Conservation (phyloP, 37 sponge, comb jelly and placozoan genomes). For the Oscarella lobularis region DNA sequence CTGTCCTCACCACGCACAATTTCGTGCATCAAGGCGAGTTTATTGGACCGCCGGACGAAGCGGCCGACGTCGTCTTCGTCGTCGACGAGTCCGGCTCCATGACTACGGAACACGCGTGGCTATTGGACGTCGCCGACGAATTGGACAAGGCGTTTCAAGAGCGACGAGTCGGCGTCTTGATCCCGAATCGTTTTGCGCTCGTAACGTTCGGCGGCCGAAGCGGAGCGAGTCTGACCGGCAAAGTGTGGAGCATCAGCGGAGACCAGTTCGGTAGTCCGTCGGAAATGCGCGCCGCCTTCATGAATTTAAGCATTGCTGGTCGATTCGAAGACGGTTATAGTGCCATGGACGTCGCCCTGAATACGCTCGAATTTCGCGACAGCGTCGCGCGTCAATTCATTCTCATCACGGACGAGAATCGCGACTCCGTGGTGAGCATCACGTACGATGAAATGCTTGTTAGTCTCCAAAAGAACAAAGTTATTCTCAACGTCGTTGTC, state of each 20-base stretch:
- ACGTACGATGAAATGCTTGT: slow-evolving; percentile 1
- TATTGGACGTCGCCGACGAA: slow-evolving; percentile 17
- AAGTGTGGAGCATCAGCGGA: background rate
- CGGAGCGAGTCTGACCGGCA: background rate
- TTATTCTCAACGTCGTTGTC: slow-evolving; percentile 43
- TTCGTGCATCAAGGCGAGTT: too few species aligned
- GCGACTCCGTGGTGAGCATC: background rate
- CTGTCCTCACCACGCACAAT: too few species aligned
- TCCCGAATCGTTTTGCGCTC: slow-evolving; percentile 37
- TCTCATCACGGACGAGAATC: slow-evolving; percentile 26
- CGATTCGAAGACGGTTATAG: slow-evolving; percentile 58
- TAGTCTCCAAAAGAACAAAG: background rate
- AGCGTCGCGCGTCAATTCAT: slow-evolving; percentile 38
- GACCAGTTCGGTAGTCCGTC: background rate
- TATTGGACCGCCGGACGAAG: too few species aligned
- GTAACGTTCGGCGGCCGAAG: slow-evolving; percentile 38
- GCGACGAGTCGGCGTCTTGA: slow-evolving; percentile 39
- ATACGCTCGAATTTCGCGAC: slow-evolving; percentile 7
- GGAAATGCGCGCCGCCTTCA: background rate
- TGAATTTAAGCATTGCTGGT: slow-evolving; percentile 17
- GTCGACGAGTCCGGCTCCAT: slow-evolving; percentile 86
- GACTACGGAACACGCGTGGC: slow-evolving; percentile 40
- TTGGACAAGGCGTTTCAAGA: slow-evolving; percentile 22
- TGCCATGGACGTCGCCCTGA: slow-evolving; percentile 35
- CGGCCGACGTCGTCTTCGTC: slow-evolving; percentile 60